These are phyloP conservation scores for Lagocephalus sceleratus DNA, from an alignment of 2,797 vertebrate genomes.

Conservation along the genomic window DNA sequence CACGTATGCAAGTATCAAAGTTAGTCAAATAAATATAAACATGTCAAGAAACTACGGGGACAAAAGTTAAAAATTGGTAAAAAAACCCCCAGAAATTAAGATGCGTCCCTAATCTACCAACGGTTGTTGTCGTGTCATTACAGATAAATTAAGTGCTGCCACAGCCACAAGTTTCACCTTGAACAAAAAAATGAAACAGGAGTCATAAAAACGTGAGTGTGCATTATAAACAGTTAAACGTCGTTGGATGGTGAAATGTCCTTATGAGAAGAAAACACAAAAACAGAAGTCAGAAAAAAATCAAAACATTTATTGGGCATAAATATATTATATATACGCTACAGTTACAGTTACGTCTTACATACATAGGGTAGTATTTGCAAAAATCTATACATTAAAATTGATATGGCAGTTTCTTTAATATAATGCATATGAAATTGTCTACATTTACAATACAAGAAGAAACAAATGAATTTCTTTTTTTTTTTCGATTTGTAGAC, in stretches of 20 bases:
- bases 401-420: slow-evolving; percentile 99
- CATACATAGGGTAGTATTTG: slow-evolving; percentile 99
- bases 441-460: slow-evolving; percentile 99
- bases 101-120: too few species aligned
- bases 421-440: slow-evolving; percentile 99
- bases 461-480: slow-evolving; percentile 79
- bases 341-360: slow-evolving; percentile 99
- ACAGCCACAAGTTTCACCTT: too few species aligned
- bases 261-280: slow-evolving; percentile 22
- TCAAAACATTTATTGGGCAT: slow-evolving; percentile 99
- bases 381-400: slow-evolving; percentile 99
- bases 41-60: too few species aligned
- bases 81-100: too few species aligned
- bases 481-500: slow-evolving; percentile 78
- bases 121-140: too few species aligned
- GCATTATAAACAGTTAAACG: too few species aligned
- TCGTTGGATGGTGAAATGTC: neutral
- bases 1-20: too few species aligned
- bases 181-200: too few species aligned
- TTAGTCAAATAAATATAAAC: too few species aligned
- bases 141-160: too few species aligned
- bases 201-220: too few species aligned
- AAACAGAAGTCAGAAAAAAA: slow-evolving; percentile 84
- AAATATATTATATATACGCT: slow-evolving; percentile 99
- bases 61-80: too few species aligned